Percentiles rank a stretch among this genome's conserved stretches.
These are phyloP conservation scores for Zophobas morio DNA, from an alignment of 1,140 invertebrate genomes.

Conservation along the genomic window DNA sequence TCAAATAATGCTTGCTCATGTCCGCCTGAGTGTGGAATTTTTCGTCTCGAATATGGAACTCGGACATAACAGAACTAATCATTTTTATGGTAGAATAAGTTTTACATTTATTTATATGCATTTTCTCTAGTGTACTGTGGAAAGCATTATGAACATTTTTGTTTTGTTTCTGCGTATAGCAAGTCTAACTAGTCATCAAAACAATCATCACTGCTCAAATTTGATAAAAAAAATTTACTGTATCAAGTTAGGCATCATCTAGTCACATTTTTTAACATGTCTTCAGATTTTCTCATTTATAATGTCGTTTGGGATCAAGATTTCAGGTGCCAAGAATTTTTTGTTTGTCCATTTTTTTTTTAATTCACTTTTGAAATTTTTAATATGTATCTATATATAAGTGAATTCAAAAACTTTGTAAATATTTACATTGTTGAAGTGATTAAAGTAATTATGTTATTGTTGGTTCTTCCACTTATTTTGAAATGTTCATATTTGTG, in stretches of 20 bases:
- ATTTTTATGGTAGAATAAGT: slow-evolving; percentile 24
- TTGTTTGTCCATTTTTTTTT: neutral
- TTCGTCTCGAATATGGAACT: slow-evolving; percentile 34
- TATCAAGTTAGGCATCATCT: slow-evolving; percentile 21
- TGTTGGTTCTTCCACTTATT: slow-evolving; percentile 34
- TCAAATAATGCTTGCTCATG: slow-evolving; percentile 39
- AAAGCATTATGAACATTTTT: slow-evolving; percentile 53
- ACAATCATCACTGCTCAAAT: slow-evolving; percentile 41
- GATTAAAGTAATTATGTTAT: slow-evolving; percentile 32
- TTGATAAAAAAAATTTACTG: slow-evolving; percentile 23
- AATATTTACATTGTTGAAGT: slow-evolving; percentile 42
- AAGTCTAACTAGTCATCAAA: slow-evolving; percentile 7
- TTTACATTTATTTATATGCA: slow-evolving; percentile 51
- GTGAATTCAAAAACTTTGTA: slow-evolving; percentile 30
- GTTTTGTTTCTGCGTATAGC: slow-evolving; percentile 37
- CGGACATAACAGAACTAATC: neutral
- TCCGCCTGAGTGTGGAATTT: slow-evolving; percentile 24
- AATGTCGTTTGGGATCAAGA: slow-evolving; percentile 30
- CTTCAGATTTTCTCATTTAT: slow-evolving; percentile 5
- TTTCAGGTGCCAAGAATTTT: slow-evolving; percentile 26
- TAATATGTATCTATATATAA: slow-evolving; percentile 16
- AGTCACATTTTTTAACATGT: slow-evolving; percentile 16
- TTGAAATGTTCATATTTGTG: slow-evolving; percentile 57
- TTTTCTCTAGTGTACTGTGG: slow-evolving; percentile 44
- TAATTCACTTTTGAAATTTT: slow-evolving; percentile 34